phyloP scores from a whole-genome alignment of 2,113 vertebrate genomes.

The Steatornis caripensis region DNA sequence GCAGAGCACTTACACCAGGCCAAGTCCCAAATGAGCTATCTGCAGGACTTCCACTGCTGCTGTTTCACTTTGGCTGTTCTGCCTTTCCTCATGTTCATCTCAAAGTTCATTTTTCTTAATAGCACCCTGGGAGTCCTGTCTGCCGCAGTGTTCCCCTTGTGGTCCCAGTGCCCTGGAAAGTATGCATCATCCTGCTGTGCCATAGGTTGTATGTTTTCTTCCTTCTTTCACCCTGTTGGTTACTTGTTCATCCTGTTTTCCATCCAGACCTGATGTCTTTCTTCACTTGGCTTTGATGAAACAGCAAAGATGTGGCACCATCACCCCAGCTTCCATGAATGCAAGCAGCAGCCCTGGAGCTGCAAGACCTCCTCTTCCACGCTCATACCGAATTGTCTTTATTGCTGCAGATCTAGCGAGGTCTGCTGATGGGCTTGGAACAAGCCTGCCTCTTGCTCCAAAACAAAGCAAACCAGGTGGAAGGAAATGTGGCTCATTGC shows the following conservation, averaged over 20 bases:
- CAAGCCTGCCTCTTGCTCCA: not conserved
- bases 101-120: not conserved
- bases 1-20: not conserved
- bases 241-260: not conserved
- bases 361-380: not conserved
- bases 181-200: not conserved
- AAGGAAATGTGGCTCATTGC: not conserved
- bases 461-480: not conserved
- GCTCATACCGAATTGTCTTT: not conserved
- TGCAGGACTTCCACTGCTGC: not conserved
- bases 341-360: not conserved
- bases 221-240: not conserved
- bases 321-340: not conserved
- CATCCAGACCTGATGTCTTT: not conserved
- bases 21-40: not conserved
- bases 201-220: not conserved
- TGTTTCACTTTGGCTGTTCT: not conserved
- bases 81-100: not conserved
- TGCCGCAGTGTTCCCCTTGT: not conserved
- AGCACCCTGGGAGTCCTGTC: not conserved
- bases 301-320: not conserved
- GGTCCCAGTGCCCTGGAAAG: not conserved
- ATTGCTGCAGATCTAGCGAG: not conserved
- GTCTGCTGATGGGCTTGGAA: not conserved
- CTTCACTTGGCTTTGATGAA: not conserved